phyloP scores from a whole-genome alignment of 2,113 vertebrate species.

The Saguinus midas region DNA sequence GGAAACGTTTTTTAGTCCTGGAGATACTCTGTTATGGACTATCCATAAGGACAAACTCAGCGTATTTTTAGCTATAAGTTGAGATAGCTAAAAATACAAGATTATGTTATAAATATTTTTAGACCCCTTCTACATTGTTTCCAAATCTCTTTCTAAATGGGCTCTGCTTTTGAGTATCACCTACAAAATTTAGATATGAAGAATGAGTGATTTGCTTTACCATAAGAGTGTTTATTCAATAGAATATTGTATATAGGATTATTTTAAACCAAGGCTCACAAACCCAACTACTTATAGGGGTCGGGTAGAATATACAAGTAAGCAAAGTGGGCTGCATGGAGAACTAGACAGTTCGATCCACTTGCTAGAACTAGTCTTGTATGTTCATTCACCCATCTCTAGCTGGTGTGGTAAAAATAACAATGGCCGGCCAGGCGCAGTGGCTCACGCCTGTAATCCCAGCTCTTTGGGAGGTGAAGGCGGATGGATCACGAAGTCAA shows the following conservation, averaged over 20 bases:
- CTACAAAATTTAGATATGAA: conserved; percentile 9
- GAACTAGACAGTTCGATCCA: not conserved
- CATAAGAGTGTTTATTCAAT: not conserved
- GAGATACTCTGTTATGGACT: conserved; percentile 14
- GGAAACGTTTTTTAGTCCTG: not conserved
- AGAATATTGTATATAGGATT: conserved; percentile 22
- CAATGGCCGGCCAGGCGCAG: not conserved
- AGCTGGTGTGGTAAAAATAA: not conserved
- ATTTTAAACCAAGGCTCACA: not conserved
- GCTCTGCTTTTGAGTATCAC: not conserved
- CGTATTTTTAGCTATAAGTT: not conserved
- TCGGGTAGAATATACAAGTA: not conserved
- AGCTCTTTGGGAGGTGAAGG: no score
- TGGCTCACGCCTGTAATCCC: no score
- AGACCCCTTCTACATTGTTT: not conserved
- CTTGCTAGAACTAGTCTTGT: not conserved
- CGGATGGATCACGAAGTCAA: no score
- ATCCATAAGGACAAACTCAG: not conserved
- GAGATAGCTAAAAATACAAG: not conserved
- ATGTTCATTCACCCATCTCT: not conserved
- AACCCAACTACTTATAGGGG: not conserved
- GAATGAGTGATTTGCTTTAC: not conserved
- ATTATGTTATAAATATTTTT: conserved; percentile 26
- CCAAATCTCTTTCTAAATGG: not conserved
- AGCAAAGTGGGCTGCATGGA: not conserved